Evolutionary conservation across 1,140 invertebrate genomes (phyloP).

Genomic region (Phymastichus coffea): DNA sequence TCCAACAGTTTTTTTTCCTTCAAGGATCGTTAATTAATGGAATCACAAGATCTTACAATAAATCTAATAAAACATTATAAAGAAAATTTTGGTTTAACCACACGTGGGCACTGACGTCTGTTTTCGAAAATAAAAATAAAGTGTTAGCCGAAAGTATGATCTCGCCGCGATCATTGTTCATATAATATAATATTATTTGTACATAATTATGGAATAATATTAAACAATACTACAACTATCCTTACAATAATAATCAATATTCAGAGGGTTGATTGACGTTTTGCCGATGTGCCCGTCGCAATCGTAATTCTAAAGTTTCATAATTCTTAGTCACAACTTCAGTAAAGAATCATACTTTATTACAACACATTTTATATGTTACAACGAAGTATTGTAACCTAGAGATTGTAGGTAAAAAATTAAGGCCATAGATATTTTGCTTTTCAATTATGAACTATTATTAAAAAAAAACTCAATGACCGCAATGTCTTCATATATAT

Average conservation of each 20-base stretch:
- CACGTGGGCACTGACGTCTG: constrained; percentile 13
- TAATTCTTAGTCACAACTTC: constrained; percentile 11
- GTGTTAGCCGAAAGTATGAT: constrained; percentile 3
- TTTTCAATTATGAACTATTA: no score
- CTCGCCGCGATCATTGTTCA: constrained; percentile 2
- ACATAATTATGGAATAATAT: constrained; percentile 22
- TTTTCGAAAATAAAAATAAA: constrained; percentile 8
- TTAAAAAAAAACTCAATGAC: background rate
- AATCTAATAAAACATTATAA: constrained; percentile 13
- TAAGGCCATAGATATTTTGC: constrained; percentile 16
- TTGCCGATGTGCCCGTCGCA: background rate
- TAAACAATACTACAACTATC: constrained; percentile 12
- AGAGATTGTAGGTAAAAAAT: constrained; percentile 18
- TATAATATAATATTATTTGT: constrained; percentile 21
- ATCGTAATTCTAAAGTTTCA: constrained; percentile 5
- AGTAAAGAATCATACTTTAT: constrained; percentile 10
- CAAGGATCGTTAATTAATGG: constrained; percentile 9
- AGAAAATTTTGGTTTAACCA: constrained; percentile 11
- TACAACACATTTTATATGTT: constrained; percentile 16
- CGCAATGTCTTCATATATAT: background rate
- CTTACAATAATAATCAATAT: constrained; percentile 17
- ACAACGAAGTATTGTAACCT: constrained; percentile 21
- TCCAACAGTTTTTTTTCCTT: background rate
- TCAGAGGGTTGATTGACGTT: background rate
- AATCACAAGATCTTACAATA: constrained; percentile 9